phyloP scores from a whole-genome alignment of 2,797 vertebrate genomes.

The Atherinosoma microstoma region DNA sequence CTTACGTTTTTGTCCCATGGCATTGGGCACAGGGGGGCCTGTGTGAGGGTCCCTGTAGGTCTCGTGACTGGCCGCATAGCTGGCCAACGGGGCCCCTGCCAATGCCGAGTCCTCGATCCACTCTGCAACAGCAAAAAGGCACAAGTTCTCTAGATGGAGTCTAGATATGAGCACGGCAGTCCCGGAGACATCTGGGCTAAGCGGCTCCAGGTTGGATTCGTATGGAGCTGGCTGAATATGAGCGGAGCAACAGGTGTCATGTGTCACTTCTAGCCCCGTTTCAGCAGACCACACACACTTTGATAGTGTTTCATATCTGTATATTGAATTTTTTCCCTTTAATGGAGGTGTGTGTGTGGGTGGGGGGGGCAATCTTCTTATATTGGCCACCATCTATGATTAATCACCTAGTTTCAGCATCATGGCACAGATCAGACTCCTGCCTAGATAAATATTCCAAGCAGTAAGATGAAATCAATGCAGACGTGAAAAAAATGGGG shows the following conservation, averaged over 20 bases:
- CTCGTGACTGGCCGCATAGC: slow-evolving; percentile 91
- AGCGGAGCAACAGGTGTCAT: background rate
- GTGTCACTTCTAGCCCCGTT: background rate
- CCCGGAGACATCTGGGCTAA: slow-evolving; percentile 28
- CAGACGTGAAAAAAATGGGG: slow-evolving; percentile 2
- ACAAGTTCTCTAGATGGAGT: slow-evolving; percentile 70
- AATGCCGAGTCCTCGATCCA: slow-evolving; percentile 94
- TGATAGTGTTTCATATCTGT: background rate
- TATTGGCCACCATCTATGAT: slow-evolving; percentile 33
- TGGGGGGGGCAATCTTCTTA: background rate
- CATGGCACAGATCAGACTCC: slow-evolving; percentile 21
- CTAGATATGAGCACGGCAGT: slow-evolving; percentile 40
- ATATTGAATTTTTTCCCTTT: background rate
- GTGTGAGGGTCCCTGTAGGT: slow-evolving; percentile 89
- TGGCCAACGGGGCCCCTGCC: slow-evolving; percentile 89
- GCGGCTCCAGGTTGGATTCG: background rate
- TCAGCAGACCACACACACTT: background rate
- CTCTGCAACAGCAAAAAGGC: slow-evolving; percentile 85
- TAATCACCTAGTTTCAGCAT: slow-evolving; percentile 46
- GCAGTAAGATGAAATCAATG: slow-evolving; percentile 56
- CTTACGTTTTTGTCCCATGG: slow-evolving; percentile 84
- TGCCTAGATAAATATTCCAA: slow-evolving; percentile 60
- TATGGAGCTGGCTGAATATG: slow-evolving; percentile 3
- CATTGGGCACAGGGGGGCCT: slow-evolving; percentile 75
- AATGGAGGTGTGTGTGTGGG: background rate